Conservation (phyloP, 2,888 invertebrate genomes). For the Caenorhabditis sinica region DNA sequence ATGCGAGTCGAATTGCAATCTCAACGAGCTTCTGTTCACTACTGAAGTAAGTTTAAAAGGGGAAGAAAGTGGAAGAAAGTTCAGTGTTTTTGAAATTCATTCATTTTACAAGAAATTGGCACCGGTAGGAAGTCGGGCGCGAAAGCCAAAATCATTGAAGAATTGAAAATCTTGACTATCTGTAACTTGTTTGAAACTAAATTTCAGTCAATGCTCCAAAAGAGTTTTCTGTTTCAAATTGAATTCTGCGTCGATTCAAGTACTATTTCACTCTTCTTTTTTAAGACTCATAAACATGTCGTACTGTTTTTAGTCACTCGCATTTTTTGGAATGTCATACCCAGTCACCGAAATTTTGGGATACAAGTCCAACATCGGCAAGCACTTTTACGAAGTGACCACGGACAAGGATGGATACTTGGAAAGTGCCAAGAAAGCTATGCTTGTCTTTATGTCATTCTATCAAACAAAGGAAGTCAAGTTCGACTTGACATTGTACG, state of each 20-base stretch:
- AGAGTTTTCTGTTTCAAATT: too few species aligned
- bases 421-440: conserved; percentile 64
- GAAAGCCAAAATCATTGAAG: too few species aligned
- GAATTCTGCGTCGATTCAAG: too few species aligned
- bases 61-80: too few species aligned
- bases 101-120: too few species aligned
- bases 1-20: conserved; percentile 71
- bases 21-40: conserved; percentile 73
- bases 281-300: not conserved
- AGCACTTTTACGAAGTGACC: conserved; percentile 70
- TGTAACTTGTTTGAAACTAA: too few species aligned
- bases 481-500: conserved; percentile 68
- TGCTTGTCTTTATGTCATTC: conserved; percentile 75
- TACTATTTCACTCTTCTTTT: too few species aligned
- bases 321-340: conserved; percentile 65
- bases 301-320: conserved; percentile 22
- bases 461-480: conserved; percentile 67
- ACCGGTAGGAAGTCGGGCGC: too few species aligned
- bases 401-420: conserved; percentile 29
- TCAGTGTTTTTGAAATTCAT: too few species aligned
- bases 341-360: conserved; percentile 65
- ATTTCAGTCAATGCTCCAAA: too few species aligned
- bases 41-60: conserved; percentile 58
- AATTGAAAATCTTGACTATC: too few species aligned
- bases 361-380: conserved; percentile 77